These are phyloP conservation scores for Diacarnus erythraeanus DNA, from an alignment of 37 sponge, comb jelly and placozoan species.

Conservation along the genomic window DNA sequence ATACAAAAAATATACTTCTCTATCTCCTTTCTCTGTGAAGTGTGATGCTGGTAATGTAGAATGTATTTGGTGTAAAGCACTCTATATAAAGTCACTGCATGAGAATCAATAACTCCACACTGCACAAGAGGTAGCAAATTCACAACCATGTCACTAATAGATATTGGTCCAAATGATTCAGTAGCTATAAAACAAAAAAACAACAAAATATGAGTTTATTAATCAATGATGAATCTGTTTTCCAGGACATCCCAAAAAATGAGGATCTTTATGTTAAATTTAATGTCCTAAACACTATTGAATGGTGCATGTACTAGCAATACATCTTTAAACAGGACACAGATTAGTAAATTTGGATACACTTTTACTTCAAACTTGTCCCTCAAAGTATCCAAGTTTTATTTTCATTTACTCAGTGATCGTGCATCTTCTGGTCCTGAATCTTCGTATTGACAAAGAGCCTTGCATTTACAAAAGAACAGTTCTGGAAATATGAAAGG, in stretches of 20 bases:
- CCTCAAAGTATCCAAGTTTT: too few relatives aligned
- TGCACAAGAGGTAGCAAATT: constrained; percentile 17
- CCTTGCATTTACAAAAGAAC: constrained; percentile 27
- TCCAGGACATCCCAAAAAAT: too few relatives aligned
- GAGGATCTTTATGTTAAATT: too few relatives aligned
- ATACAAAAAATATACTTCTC: not conserved
- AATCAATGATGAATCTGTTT: too few relatives aligned
- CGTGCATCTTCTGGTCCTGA: not conserved
- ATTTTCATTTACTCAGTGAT: too few relatives aligned
- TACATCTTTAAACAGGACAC: too few relatives aligned
- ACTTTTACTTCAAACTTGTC: too few relatives aligned
- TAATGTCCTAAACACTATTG: too few relatives aligned
- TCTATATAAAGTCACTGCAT: constrained; percentile 20
- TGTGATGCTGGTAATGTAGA: not conserved
- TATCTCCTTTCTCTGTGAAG: constrained; percentile 16
- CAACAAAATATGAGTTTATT: not conserved
- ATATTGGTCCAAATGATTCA: not conserved
- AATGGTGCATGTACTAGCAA: too few relatives aligned
- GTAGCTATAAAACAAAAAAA: not conserved
- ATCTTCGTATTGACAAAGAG: not conserved
- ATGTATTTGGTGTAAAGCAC: constrained; percentile 6
- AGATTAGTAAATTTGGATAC: too few relatives aligned
- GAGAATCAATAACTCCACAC: constrained; percentile 16
- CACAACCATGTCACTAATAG: constrained; percentile 10
- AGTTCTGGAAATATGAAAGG: constrained; percentile 4